Base-by-base conservation (phyloP, 2,888 invertebrate species). In the Drosophila setosimentum region DNA sequence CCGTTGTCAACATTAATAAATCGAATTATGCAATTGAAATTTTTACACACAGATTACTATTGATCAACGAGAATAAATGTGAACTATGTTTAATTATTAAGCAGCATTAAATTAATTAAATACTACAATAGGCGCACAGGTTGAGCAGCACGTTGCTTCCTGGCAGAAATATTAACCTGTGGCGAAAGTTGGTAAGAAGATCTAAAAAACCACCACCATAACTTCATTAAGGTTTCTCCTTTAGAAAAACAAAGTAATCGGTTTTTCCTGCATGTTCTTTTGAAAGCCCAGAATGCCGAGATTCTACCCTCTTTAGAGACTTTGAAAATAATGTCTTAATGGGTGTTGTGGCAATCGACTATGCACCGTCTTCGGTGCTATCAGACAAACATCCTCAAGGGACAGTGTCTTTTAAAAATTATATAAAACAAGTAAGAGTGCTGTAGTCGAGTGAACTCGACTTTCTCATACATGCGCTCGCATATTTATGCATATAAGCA, bases 81-180 rank as follows among this genome's bases (percentile, higher is more conserved):
- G 3, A 29, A 62, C n/a, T 71, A 81, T 84, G 79, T 65, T 27
- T 0, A 13, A 76, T 82, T 11, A 67, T 50, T 64, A 18, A 16
- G 27, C 50, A 66, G 53, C 54, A 68, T 63, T 48, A 59, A 61
- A 48, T 66, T 72, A 64, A 72, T 82, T 68, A 71, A 85, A 73
- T 24, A 53, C 29, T 42, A 29, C 59, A 84, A 68, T 75, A 85
- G 89, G 89, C 45, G 32, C 59, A 40, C 88, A 85, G 85, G 32
- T 66, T 42, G 2, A 7, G 8, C 53, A 76, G 58, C 48, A 62
- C 42, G 48, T 59, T 37, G 11, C 45, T 27, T 29, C 49, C 48
- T 57, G 33, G 11, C 13, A 33, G 18, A 16, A 24, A 32, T 42
- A 51, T 13, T 13, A 50, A 60, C 59, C 54, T 54, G 48, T 42